phyloP scores from a whole-genome alignment of 2,888 invertebrate genomes.

The Pomacea canaliculata region DNA sequence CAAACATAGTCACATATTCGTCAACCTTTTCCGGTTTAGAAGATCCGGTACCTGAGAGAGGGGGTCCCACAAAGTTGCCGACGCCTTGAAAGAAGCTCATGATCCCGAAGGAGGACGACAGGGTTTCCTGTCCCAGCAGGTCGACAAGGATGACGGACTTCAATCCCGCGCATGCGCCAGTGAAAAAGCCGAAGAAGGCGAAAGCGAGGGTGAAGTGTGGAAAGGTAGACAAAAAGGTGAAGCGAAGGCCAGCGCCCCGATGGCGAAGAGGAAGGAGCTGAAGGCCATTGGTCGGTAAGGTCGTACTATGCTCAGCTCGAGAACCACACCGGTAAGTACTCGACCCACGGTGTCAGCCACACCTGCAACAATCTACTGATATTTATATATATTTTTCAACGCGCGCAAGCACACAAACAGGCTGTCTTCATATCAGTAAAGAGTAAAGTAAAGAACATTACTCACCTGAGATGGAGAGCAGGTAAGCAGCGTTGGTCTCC shows the following conservation, averaged over 20 bases:
- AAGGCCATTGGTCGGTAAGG: conserved; percentile 44
- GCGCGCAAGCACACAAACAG: neutral
- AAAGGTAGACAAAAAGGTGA: conserved; percentile 28
- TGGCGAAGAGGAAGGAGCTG: conserved; percentile 42
- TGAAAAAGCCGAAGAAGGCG: conserved; percentile 46
- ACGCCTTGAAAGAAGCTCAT: conserved; percentile 55
- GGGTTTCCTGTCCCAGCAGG: conserved; percentile 51
- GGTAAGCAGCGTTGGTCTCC: conserved; percentile 45
- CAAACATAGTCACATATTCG: no score
- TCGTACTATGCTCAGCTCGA: conserved; percentile 45
- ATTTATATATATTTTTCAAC: no score
- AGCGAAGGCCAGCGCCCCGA: conserved; percentile 38
- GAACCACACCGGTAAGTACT: conserved; percentile 40
- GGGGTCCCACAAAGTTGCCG: conserved; percentile 52
- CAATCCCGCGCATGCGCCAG: conserved; percentile 55
- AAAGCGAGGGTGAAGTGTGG: conserved; percentile 5
- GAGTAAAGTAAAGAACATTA: conserved; percentile 8
- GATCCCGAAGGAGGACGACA: conserved; percentile 54
- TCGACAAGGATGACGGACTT: conserved; percentile 59
- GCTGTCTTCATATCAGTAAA: neutral
- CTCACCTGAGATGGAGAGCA: conserved; percentile 51
- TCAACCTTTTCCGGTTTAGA: no score
- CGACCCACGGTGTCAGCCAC: conserved; percentile 45
- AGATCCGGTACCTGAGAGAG: conserved; percentile 46
- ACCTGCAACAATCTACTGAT: conserved; percentile 27